Conservation (phyloP, 2,797 vertebrate species). For the Gobionotothen gibberifrons region DNA sequence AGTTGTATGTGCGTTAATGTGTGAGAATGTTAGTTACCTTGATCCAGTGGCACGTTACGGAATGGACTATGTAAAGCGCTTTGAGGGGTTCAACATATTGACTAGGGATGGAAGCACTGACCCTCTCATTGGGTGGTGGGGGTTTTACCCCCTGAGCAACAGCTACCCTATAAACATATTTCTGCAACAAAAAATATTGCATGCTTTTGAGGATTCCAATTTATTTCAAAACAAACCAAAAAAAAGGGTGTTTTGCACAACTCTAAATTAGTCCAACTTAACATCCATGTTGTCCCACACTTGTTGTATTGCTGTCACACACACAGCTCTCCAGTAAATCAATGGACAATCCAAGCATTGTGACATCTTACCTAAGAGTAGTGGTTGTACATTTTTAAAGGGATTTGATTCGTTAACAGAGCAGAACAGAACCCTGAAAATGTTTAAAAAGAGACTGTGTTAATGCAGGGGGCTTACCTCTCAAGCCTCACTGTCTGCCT, state of each 20-base stretch:
- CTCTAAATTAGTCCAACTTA: not conserved
- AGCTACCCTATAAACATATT: not conserved
- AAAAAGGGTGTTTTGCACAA: not conserved
- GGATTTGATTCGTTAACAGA: conserved; percentile 76
- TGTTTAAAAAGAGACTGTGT: conserved; percentile 57
- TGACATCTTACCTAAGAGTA: conserved; percentile 55
- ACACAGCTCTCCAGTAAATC: conserved; percentile 27
- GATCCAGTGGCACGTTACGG: too few species aligned
- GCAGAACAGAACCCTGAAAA: conserved; percentile 54
- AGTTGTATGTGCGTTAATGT: too few species aligned
- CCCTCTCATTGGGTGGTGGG: too few species aligned
- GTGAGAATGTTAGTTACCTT: too few species aligned
- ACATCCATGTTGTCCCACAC: not conserved
- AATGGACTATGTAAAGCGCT: too few species aligned
- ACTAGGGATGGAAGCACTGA: too few species aligned
- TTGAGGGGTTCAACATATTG: too few species aligned
- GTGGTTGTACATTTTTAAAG: conserved; percentile 67
- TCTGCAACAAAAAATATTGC: not conserved
- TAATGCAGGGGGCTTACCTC: conserved; percentile 76
- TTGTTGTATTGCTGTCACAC: conserved; percentile 8
- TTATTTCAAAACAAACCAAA: not conserved
- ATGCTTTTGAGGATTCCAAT: not conserved
- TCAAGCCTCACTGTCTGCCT: conserved; percentile 63
- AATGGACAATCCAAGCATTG: conserved; percentile 45
- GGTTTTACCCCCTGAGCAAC: too few species aligned